These are phyloP conservation scores for Cossypha dichroa DNA, from an alignment of 2,797 vertebrate species.

Conservation along the genomic window DNA sequence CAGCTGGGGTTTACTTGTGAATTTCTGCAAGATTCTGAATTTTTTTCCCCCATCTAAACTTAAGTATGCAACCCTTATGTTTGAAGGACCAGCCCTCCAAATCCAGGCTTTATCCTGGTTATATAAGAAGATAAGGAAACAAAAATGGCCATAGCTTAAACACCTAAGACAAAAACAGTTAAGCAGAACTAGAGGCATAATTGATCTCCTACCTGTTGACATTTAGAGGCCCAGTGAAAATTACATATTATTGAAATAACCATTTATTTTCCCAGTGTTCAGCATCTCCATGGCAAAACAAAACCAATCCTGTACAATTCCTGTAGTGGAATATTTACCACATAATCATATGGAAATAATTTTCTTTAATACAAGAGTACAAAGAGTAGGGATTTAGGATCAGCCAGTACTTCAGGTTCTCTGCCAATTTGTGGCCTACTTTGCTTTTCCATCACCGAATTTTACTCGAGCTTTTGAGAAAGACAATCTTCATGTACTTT, in stretches of 20 bases:
- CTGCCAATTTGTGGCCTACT: not conserved
- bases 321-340: not conserved
- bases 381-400: not conserved
- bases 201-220: not conserved
- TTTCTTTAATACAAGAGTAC: not conserved
- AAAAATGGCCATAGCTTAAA: not conserved
- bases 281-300: not conserved
- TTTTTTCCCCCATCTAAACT: not conserved
- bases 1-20: constrained; percentile 7
- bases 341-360: not conserved
- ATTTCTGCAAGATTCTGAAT: not conserved
- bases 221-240: not conserved
- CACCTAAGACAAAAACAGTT: accelerated
- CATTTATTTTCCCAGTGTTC: not conserved
- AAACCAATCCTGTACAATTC: not conserved
- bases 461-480: not conserved
- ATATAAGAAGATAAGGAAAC: not conserved
- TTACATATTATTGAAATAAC: not conserved
- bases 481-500: not conserved
- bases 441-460: not conserved
- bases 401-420: not conserved
- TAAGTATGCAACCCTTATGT: not conserved
- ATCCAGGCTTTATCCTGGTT: not conserved
- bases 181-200: not conserved
- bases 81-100: not conserved